phyloP scores from a whole-genome alignment of 2,797 vertebrate species.

The Enteromius paludinosus region DNA sequence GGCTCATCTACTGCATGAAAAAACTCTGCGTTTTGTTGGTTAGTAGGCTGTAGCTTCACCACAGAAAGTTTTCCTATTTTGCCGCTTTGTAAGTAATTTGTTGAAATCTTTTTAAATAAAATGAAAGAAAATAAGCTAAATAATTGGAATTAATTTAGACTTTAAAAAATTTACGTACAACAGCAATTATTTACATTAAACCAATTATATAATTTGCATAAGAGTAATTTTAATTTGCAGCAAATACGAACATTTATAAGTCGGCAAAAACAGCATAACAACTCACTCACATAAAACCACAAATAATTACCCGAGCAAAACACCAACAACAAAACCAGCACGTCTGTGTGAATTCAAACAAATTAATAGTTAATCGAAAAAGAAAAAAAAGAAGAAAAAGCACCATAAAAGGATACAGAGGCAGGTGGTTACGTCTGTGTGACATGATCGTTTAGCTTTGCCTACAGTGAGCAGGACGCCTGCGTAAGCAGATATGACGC shows the following conservation, averaged over 20 bases:
- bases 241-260: not conserved
- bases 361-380: not conserved
- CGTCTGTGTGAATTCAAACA: not conserved
- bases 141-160: not conserved
- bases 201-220: not conserved
- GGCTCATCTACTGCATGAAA: slow-evolving; percentile 39
- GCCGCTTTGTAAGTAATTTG: not conserved
- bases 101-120: not conserved
- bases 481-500: slow-evolving; percentile 42
- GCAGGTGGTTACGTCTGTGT: slow-evolving; percentile 30
- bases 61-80: not conserved
- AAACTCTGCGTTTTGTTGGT: slow-evolving; percentile 8
- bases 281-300: not conserved
- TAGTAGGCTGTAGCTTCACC: slow-evolving; percentile 4
- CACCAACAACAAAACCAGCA: not conserved
- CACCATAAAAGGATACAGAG: not conserved
- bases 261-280: not conserved
- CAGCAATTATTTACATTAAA: not conserved
- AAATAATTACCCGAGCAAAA: not conserved
- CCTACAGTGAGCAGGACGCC: slow-evolving; percentile 23
- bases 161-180: not conserved
- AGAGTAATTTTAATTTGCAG: not conserved
- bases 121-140: not conserved
- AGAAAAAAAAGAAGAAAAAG: not conserved
- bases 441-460: slow-evolving; percentile 32